phyloP scores from a whole-genome alignment of 1,140 invertebrate genomes.

The Drosophila ficusphila region DNA sequence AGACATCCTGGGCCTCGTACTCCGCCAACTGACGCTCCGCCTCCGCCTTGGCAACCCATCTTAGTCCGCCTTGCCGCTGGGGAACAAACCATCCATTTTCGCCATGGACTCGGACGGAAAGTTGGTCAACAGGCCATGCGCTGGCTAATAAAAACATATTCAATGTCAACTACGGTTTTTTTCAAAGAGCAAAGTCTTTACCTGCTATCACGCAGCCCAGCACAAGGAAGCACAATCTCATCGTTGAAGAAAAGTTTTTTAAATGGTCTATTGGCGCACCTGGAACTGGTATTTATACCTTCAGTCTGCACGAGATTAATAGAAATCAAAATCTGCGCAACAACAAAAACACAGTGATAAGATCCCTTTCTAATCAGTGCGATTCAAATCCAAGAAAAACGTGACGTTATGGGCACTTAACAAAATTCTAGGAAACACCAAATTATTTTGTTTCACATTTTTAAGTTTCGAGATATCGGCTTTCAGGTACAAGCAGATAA shows the following conservation, averaged over 20 bases:
- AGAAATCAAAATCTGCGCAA: conserved; percentile 28
- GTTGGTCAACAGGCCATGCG: conserved; percentile 51
- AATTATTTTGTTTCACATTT: neutral
- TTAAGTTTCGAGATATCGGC: neutral
- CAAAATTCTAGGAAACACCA: neutral
- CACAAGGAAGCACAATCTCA: conserved; percentile 62
- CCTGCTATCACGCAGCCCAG: conserved; percentile 58
- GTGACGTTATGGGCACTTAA: neutral
- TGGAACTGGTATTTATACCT: conserved; percentile 54
- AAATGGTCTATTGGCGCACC: conserved; percentile 24
- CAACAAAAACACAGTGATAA: conserved; percentile 27
- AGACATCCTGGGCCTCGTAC: conserved; percentile 45
- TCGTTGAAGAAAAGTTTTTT: conserved; percentile 30
- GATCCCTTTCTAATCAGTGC: conserved; percentile 27
- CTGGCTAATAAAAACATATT: conserved; percentile 20
- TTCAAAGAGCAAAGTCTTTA: conserved; percentile 31
- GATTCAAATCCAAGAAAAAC: conserved; percentile 7
- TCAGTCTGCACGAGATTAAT: conserved; percentile 24
- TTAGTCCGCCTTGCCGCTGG: conserved; percentile 26
- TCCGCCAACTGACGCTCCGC: conserved; percentile 28
- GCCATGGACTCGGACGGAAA: conserved; percentile 30
- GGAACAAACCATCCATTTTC: conserved; percentile 67
- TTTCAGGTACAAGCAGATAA: too few species aligned
- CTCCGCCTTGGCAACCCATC: conserved; percentile 47
- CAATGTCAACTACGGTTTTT: neutral